phyloP scores from a whole-genome alignment of 2,888 invertebrate species.

The Tetrapedia diversipes region DNA sequence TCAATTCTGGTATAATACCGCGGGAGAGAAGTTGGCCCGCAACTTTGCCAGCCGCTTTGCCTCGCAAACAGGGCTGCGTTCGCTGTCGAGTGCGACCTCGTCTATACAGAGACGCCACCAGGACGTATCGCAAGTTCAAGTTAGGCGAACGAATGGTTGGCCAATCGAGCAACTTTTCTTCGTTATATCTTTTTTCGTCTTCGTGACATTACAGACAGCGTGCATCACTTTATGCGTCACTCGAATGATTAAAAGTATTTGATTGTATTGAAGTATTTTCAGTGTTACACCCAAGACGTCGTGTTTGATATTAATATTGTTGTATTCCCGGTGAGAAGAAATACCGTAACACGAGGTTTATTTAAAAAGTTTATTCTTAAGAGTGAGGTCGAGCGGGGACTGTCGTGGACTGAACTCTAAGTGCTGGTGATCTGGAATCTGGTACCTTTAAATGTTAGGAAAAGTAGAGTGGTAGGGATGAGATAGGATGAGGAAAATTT shows the following conservation, averaged over 20 bases:
- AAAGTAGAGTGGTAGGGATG: too few species aligned
- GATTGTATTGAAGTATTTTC: neutral
- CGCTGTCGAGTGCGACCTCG: slow-evolving; percentile 38
- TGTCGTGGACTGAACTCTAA: too few species aligned
- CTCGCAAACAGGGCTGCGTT: slow-evolving; percentile 50
- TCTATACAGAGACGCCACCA: slow-evolving; percentile 9
- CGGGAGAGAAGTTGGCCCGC: slow-evolving; percentile 66
- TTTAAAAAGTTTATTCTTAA: too few species aligned
- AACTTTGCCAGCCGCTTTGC: slow-evolving; percentile 73
- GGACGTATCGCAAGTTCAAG: slow-evolving; percentile 17
- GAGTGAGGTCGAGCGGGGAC: too few species aligned
- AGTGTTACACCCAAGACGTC: too few species aligned
- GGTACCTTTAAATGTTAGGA: too few species aligned
- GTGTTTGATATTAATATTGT: too few species aligned
- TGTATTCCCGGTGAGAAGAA: too few species aligned
- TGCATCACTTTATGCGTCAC: neutral
- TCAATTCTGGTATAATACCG: slow-evolving; percentile 77
- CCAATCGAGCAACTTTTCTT: slow-evolving; percentile 2
- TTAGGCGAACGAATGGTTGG: neutral
- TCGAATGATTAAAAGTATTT: neutral
- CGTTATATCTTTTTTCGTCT: too few species aligned
- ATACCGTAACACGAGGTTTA: too few species aligned
- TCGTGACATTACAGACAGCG: neutral
- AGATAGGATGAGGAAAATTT: too few species aligned
- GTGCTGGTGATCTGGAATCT: too few species aligned